Evolutionary conservation across 2,113 vertebrate species (phyloP).

Genomic region (Paratilapia polleni): DNA sequence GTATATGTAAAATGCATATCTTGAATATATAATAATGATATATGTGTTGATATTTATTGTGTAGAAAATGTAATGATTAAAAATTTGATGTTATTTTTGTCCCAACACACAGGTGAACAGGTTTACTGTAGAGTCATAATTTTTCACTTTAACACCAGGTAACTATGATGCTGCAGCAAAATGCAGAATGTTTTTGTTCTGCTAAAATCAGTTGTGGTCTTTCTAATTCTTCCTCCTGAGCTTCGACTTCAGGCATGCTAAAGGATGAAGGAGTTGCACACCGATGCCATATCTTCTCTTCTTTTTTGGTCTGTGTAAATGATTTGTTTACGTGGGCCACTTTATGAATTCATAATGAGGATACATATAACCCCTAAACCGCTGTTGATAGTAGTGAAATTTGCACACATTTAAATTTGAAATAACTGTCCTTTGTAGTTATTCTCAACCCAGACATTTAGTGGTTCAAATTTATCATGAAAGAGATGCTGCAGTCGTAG

Average conservation of each 20-base stretch:
- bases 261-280: constrained; percentile 31
- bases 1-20: constrained; percentile 81
- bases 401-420: constrained; percentile 2
- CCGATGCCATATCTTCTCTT: constrained; percentile 8
- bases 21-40: constrained; percentile 79
- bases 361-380: neutral
- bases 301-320: neutral
- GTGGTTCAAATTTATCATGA: constrained; percentile 26
- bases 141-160: constrained; percentile 71
- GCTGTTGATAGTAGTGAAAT: neutral
- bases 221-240: constrained; percentile 40
- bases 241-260: constrained; percentile 36
- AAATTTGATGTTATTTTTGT: constrained; percentile 79
- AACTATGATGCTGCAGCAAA: constrained; percentile 67
- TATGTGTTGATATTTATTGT: constrained; percentile 82
- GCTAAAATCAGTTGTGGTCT: constrained; percentile 40
- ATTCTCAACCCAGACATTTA: neutral
- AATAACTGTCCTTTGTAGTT: neutral
- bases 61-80: constrained; percentile 77
- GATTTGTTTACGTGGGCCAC: neutral
- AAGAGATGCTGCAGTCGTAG: constrained; percentile 57
- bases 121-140: constrained; percentile 69
- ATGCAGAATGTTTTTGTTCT: constrained; percentile 43
- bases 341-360: neutral
- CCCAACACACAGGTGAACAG: constrained; percentile 75